A percentile compares a stretch with the other conserved stretches of the same genome.
phyloP scores from a whole-genome alignment of 1,140 invertebrate genomes.

The Sitodiplosis mosellana region DNA sequence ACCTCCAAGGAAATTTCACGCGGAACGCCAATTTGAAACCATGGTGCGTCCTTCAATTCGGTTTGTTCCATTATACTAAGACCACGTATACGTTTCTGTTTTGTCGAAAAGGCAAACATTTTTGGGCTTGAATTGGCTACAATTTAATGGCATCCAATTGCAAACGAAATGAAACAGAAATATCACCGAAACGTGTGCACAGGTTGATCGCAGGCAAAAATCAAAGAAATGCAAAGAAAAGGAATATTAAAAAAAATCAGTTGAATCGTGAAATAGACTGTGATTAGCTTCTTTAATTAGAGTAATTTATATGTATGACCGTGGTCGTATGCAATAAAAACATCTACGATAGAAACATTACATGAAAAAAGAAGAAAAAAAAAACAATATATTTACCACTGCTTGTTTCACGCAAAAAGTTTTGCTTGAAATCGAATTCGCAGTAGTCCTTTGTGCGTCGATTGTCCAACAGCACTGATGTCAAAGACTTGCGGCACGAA shows the following conservation, averaged over 20 bases:
- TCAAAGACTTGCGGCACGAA: slow-evolving; percentile 23
- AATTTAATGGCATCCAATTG: not conserved
- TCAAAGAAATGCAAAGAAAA: too few species aligned
- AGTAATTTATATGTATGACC: too few species aligned
- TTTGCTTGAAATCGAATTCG: slow-evolving; percentile 21
- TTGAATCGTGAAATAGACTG: too few species aligned
- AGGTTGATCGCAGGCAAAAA: too few species aligned
- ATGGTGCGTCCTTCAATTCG: slow-evolving; percentile 67
- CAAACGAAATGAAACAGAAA: too few species aligned
- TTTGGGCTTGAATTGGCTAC: slow-evolving; percentile 25
- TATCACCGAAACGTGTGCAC: too few species aligned
- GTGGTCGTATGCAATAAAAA: too few species aligned
- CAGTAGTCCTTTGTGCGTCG: slow-evolving; percentile 14
- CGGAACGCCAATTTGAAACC: slow-evolving; percentile 92
- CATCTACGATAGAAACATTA: too few species aligned
- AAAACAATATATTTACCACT: slow-evolving; percentile 13
- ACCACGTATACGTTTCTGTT: slow-evolving; percentile 42
- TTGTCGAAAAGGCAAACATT: slow-evolving; percentile 27
- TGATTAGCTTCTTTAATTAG: too few species aligned
- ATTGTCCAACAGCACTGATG: slow-evolving; percentile 13
- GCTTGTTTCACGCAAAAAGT: slow-evolving; percentile 22
- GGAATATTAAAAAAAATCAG: too few species aligned
- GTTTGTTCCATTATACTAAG: slow-evolving; percentile 55
- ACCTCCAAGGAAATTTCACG: slow-evolving; percentile 87
- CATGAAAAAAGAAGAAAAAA: too few species aligned